Conservation (phyloP, 2,113 vertebrate genomes). For the Scortum barcoo region DNA sequence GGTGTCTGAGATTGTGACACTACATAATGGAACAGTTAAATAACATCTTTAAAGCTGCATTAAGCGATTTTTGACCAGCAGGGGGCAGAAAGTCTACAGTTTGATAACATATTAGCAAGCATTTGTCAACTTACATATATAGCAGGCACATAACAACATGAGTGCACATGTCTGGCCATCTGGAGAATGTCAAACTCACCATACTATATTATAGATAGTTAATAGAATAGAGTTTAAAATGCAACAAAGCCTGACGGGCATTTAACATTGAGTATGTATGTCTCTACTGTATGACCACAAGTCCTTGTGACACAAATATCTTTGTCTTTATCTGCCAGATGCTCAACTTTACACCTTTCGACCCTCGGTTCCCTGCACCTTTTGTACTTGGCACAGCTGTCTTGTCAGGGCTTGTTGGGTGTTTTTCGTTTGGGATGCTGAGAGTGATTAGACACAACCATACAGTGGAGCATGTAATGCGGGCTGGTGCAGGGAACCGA, state of each 20-base stretch:
- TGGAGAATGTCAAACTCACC: neutral
- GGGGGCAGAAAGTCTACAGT: neutral
- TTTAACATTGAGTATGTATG: neutral
- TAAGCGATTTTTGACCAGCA: slow-evolving; percentile 40
- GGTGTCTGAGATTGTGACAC: slow-evolving; percentile 6
- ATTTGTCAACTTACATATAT: neutral
- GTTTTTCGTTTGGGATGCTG: neutral
- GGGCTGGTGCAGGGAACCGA: neutral
- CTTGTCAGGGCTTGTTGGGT: no score
- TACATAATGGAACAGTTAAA: slow-evolving; percentile 7
- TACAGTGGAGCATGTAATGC: neutral
- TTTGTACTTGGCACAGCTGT: neutral
- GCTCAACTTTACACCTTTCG: neutral
- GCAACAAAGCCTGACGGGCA: neutral
- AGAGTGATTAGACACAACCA: neutral
- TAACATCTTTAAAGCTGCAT: slow-evolving; percentile 51
- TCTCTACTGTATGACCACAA: neutral
- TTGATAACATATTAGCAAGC: neutral
- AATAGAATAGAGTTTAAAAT: neutral
- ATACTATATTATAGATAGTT: neutral
- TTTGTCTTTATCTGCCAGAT: neutral
- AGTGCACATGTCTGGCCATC: neutral
- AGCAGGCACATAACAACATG: neutral
- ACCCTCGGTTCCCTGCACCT: neutral
- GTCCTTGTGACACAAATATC: neutral